Evolutionary conservation across 92 coral and sea anemone species (phyloP), one percentile per base, ranked within the genome.

Genomic region (Montipora capitata): DNA sequence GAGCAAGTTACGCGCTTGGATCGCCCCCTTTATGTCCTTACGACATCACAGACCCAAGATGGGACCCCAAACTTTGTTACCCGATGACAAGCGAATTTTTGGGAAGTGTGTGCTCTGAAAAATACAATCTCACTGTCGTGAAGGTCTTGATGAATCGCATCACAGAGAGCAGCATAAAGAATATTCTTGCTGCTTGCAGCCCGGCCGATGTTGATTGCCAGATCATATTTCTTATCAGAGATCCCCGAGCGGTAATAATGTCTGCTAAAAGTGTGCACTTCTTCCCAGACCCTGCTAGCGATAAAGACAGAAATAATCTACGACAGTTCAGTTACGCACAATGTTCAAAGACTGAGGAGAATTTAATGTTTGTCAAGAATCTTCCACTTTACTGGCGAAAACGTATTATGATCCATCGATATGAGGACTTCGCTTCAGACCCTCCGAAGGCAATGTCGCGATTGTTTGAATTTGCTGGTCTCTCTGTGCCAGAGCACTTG

Each of bases 21-120:
- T 84, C 88, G 48, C 88, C 92, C 1, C 85, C 92, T 11, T 40
- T 88, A 8, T 88, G 92, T 64, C 87, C 81, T 5, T 83, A 83
- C 27, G 56, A 88, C 14, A 82, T 48, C 38, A 65, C 51, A 2
- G 77, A 82, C 67, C 51, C 89, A 7, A 72, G 39, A 81, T 88
- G 92, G 89, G 72, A 74, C 18, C 82, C 89, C 10, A 82, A 74
- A 4, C 73, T 64, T 12, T 88, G 92, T 49, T 73, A 65, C 11
- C 78, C 89, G 6, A 11, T 88, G 52, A 74, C 75, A 6, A 49
- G 63, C 13, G 57, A 83, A 59, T 39, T 52, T 52, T 76, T 65
- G 0, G 67, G 62, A 68, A 74, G 10, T 20, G 72, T 58, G 35
- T 88, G 92, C 27, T 16, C 7, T 0, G n/a, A 74, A 10, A 74